phyloP scores from a whole-genome alignment of 2,797 vertebrate genomes.

The Diceros bicornis region DNA sequence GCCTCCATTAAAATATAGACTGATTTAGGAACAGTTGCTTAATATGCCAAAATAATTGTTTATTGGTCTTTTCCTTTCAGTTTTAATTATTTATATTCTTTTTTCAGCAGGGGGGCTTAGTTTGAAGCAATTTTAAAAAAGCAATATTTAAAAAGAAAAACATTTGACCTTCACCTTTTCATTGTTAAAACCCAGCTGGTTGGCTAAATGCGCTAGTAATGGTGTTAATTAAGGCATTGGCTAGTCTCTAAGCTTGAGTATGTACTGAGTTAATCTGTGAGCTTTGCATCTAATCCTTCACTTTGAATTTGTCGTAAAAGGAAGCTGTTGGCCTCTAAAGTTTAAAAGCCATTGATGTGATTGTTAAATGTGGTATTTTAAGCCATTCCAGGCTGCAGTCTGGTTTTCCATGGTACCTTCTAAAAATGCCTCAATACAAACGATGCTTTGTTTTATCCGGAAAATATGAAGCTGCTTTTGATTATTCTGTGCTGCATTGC shows the following conservation, averaged over 20 bases:
- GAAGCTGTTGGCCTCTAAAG: conserved; percentile 74
- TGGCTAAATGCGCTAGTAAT: conserved; percentile 66
- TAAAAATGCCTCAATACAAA: conserved; percentile 90
- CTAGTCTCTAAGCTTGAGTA: conserved; percentile 56
- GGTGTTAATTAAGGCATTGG: conserved; percentile 74
- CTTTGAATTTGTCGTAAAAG: conserved; percentile 84
- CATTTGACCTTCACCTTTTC: conserved; percentile 69
- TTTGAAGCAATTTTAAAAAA: conserved; percentile 64
- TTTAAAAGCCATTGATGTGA: conserved; percentile 81
- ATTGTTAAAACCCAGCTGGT: conserved; percentile 65
- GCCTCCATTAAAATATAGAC: conserved; percentile 44
- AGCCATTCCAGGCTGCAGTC: conserved; percentile 83
- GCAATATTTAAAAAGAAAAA: conserved; percentile 13
- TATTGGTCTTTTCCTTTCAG: conserved; percentile 48
- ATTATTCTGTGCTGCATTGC: conserved; percentile 89
- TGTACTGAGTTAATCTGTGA: conserved; percentile 63
- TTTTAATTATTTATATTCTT: conserved; percentile 63
- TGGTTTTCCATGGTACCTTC: conserved; percentile 86
- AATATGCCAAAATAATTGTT: conserved; percentile 62
- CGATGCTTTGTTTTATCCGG: conserved; percentile 92
- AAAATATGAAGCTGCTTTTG: conserved; percentile 92
- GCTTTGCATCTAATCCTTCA: conserved; percentile 76
- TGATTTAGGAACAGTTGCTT: conserved; percentile 52
- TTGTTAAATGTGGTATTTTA: conserved; percentile 83
- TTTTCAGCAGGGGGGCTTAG: conserved; percentile 22